phyloP scores from a whole-genome alignment of 2,113 vertebrate genomes.

The Lota lota region DNA sequence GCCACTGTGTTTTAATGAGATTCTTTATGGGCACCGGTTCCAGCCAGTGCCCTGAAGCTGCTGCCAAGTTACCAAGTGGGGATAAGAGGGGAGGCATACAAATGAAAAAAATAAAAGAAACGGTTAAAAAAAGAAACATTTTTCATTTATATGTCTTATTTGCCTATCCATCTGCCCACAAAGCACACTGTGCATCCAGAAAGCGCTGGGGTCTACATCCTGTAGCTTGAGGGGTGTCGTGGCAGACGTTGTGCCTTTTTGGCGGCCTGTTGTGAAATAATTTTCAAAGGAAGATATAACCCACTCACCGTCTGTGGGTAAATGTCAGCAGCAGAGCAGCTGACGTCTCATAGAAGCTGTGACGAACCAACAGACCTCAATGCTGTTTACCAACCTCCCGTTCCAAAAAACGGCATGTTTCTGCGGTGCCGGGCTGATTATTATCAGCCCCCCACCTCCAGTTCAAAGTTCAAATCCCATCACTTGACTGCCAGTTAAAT shows the following conservation, averaged over 20 bases:
- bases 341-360: constrained; percentile 40
- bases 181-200: too few species aligned
- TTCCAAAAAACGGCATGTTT: not conserved
- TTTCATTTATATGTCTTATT: too few species aligned
- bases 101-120: constrained; percentile 40
- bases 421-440: too few species aligned
- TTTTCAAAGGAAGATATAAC: constrained; percentile 43
- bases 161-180: too few species aligned
- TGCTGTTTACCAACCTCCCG: constrained; percentile 11
- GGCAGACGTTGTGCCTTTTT: not conserved
- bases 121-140: too few species aligned
- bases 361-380: constrained; percentile 21
- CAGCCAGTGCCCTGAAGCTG: constrained; percentile 47
- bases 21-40: constrained; percentile 60
- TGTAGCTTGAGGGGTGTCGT: too few species aligned
- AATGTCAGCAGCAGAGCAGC: constrained; percentile 30
- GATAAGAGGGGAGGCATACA: constrained; percentile 45
- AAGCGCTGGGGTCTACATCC: too few species aligned
- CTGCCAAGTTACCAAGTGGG: constrained; percentile 51
- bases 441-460: not conserved
- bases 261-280: constrained; percentile 42
- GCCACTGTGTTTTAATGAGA: constrained; percentile 59
- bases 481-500: too few species aligned
- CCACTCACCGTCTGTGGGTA: constrained; percentile 58
- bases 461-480: not conserved